Evolutionary conservation across 2,113 vertebrate species (phyloP), one percentile per base, ranked within the genome.

Genomic region (Thryonomys swinderianus): DNA sequence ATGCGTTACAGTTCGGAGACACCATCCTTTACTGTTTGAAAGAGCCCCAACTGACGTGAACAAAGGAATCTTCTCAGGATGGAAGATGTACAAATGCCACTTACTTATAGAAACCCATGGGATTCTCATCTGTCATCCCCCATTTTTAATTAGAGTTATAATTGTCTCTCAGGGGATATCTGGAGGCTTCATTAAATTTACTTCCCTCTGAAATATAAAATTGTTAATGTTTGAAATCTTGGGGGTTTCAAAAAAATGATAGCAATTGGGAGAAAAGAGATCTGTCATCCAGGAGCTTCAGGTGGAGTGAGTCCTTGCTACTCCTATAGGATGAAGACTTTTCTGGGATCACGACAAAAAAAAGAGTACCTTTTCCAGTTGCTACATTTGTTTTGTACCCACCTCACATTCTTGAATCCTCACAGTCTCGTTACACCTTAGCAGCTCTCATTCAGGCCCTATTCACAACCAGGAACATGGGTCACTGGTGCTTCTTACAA

Each of bases 61-160:
- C 64, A 74, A 80, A 69, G 66, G 64, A 14, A 84, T 80, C 91
- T 90, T 85, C 71, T 42, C 81, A 37, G 62, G 73, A 86, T 93
- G 66, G 83, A 96, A 84, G n/a, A 79, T 17, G 3, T 57, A 66
- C 51, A 48, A 85, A 85, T 80, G 74, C 79, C 73, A 69, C 57
- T 80, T 67, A 87, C 88, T 95, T 86, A 32, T n/a, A 80, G 85
- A 88, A 32, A 61, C 93, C 53, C 48, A 0, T 3, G 23, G 67
- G 91, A 55, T 66, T 94, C 94, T 91, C 12, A 16, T 73, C 89
- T 61, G 53, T 89, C 84, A 84, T 62, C 73, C 61, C 67, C 79
- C 83, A 80, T 69, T 84, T 96, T 97, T 96, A 91, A 96, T 97
- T 97, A 96, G 78, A 79, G 37, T 87, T 91, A 62, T 83, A 91